Evolutionary conservation across 2,113 vertebrate species (phyloP).

Genomic region (Dolichallabes microphthalmus): DNA sequence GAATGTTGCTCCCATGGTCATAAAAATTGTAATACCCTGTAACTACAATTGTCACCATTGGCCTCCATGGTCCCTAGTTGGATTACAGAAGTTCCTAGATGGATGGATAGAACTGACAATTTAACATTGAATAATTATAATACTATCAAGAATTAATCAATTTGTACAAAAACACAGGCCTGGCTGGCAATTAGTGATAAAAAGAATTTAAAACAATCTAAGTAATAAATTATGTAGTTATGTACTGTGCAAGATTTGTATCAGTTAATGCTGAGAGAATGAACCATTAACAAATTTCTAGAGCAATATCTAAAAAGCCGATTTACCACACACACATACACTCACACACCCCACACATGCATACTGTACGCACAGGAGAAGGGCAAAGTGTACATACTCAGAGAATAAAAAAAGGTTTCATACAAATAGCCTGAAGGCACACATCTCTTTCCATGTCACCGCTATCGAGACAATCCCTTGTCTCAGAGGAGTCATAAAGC

Average conservation of each 20-base stretch:
- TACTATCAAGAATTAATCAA: not conserved
- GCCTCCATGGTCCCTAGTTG: too few relatives aligned
- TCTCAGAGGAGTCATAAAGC: constrained; percentile 45
- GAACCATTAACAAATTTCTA: constrained; percentile 9
- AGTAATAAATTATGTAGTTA: constrained; percentile 24
- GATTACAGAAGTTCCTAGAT: not conserved
- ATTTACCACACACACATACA: not conserved
- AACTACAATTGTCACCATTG: too few relatives aligned
- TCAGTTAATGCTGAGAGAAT: not conserved
- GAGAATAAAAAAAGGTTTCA: constrained; percentile 39
- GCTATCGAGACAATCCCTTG: constrained; percentile 35
- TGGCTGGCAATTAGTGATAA: not conserved
- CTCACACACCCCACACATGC: not conserved
- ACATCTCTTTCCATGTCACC: constrained; percentile 17
- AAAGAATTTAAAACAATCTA: constrained; percentile 13
- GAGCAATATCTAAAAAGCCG: constrained; percentile 21
- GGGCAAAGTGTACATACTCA: constrained; percentile 19
- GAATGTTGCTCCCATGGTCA: too few relatives aligned
- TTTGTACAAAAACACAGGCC: not conserved
- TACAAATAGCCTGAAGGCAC: constrained; percentile 30
- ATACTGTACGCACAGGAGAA: constrained; percentile 8
- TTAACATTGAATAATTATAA: not conserved
- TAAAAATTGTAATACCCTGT: too few relatives aligned
- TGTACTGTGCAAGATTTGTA: constrained; percentile 23
- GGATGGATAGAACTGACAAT: not conserved